Evolutionary conservation across 2,113 vertebrate genomes (phyloP), one percentile per base, ranked within the genome.

Genomic region (Podiceps cristatus): DNA sequence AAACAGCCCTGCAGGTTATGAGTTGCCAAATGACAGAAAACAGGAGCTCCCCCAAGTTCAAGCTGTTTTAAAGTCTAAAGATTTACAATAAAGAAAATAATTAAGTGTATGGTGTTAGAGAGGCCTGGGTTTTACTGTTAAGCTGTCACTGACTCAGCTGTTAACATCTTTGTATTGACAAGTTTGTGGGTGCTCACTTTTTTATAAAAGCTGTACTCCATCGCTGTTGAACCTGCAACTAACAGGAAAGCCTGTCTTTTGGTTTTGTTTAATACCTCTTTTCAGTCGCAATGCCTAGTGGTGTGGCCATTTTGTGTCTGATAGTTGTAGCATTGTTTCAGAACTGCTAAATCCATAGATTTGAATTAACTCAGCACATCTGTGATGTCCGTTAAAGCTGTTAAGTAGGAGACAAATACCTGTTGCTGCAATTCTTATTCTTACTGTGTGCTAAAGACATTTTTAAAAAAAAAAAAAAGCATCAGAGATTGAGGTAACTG

Each of bases 21-120:
- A 92, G 80, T 97, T 96, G 93, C 73, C 79, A 93, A 97, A 78
- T 93, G 91, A 98, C 79, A 96, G 79, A 86, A 96, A 96, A 85
- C 95, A 95, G 90, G 63, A 94, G 53, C 45, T 97, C 75, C 62
- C 81, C 25, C 44, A 78, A 25, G 28, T 81, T 78, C 68, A 72
- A 94, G 90, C 68, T 95, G 50, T 91, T 97, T 93, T 85, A 95
- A 95, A 88, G 69, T 45, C 19, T 53, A 42, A 77, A 87, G 84
- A 85, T 64, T 95, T 93, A 85, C 71, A 93, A 18, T 89, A 86
- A 96, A 94, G 85, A 95, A 96, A 96, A 95, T 89, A 82, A 88
- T 91, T 77, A 86, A 94, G 49, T 86, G 86, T 78, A 49, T 79
- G 86, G 55, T 96, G 84, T 91, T 53, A 90, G 44, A 84, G 91